Evolutionary conservation across 2,113 vertebrate genomes (phyloP).

Genomic region (Cynopterus brachyotis): DNA sequence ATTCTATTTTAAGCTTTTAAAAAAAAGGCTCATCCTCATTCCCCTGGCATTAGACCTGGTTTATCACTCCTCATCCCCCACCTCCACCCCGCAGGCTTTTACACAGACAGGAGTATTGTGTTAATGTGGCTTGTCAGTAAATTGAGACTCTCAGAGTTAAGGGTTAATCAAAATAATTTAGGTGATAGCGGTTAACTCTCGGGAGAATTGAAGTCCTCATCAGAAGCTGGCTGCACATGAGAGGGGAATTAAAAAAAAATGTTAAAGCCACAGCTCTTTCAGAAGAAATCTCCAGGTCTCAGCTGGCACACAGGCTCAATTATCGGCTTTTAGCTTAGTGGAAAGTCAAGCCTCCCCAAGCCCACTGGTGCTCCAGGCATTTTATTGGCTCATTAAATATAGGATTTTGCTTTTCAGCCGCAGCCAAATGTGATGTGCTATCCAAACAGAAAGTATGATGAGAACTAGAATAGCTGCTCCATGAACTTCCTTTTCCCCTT

Average conservation of each 20-base stretch:
- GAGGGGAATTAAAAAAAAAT: background rate
- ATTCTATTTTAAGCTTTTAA: constrained; percentile 36
- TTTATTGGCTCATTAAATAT: constrained; percentile 59
- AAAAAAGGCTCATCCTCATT: background rate
- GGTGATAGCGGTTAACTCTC: constrained; percentile 30
- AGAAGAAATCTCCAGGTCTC: constrained; percentile 52
- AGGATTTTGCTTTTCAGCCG: constrained; percentile 34
- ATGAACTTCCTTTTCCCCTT: background rate
- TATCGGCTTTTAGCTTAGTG: constrained; percentile 50
- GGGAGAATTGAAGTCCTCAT: constrained; percentile 7
- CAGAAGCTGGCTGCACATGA: constrained; percentile 24
- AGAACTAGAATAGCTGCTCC: background rate
- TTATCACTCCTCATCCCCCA: background rate
- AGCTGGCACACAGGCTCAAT: constrained; percentile 51
- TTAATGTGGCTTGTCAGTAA: constrained; percentile 6
- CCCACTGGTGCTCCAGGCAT: constrained; percentile 30
- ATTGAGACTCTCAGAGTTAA: constrained; percentile 24
- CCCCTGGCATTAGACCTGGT: background rate
- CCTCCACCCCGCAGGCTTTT: background rate
- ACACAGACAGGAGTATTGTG: background rate
- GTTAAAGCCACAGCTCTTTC: constrained; percentile 1
- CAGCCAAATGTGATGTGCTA: constrained; percentile 18
- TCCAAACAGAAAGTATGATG: constrained; percentile 37
- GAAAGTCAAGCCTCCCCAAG: constrained; percentile 25
- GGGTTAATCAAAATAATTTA: constrained; percentile 62